phyloP scores from a whole-genome alignment of 2,797 vertebrate species.

The Bryconaethiops microstoma region DNA sequence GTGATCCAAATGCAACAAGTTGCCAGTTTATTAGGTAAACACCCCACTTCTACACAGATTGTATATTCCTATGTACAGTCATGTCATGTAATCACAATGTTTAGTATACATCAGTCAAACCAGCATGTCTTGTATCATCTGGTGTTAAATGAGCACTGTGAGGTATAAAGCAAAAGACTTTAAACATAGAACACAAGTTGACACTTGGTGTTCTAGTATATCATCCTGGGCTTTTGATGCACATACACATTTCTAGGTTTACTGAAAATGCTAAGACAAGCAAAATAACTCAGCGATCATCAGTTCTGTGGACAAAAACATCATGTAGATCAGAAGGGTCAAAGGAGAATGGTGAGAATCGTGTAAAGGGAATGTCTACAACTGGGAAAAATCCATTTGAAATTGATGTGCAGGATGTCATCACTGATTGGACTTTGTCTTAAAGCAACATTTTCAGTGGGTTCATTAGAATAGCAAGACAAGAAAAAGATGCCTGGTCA shows the following conservation, averaged over 20 bases:
- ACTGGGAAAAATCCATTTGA: no score
- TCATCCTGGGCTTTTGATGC: not conserved
- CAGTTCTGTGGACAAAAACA: no score
- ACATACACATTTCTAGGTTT: not conserved
- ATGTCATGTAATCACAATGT: not conserved
- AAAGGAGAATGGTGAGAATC: no score
- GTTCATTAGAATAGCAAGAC: not conserved
- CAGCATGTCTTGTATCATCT: no score
- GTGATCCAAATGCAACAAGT: conserved; percentile 16
- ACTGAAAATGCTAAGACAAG: not conserved
- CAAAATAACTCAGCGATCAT: not conserved
- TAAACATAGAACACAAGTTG: no score
- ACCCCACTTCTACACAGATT: no score
- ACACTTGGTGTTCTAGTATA: no score
- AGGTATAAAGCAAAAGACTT: no score
- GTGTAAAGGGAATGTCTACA: no score
- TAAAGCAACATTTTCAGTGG: not conserved
- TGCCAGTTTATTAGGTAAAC: not conserved
- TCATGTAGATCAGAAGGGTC: no score
- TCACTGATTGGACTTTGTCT: not conserved
- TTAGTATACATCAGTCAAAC: not conserved
- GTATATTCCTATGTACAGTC: not conserved
- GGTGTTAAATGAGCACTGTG: no score
- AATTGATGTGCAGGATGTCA: not conserved
- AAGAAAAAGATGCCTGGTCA: not conserved